phyloP scores from a whole-genome alignment of 1,140 invertebrate genomes.

The Medauroidea extradentata region DNA sequence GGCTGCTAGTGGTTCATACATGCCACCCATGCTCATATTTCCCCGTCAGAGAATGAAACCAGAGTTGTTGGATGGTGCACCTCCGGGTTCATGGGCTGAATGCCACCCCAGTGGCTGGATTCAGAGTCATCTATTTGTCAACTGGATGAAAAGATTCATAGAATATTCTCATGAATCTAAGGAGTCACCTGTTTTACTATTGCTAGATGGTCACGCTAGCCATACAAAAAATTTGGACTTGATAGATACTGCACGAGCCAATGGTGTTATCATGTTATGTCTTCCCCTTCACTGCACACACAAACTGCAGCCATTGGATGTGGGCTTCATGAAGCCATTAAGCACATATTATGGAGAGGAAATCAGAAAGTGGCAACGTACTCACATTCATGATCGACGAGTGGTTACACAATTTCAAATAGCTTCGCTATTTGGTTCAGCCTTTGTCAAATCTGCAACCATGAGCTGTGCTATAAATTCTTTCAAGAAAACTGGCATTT shows the following conservation, averaged over 20 bases:
- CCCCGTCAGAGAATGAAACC: slow-evolving; percentile 25
- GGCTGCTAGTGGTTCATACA: slow-evolving; percentile 27
- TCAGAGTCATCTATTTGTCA: slow-evolving; percentile 31
- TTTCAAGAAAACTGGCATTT: slow-evolving; percentile 30
- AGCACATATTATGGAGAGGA: slow-evolving; percentile 35
- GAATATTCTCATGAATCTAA: slow-evolving; percentile 13
- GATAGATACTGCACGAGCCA: slow-evolving; percentile 32
- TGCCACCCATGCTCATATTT: slow-evolving; percentile 39
- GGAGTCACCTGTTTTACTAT: slow-evolving; percentile 31
- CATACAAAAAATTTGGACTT: slow-evolving; percentile 40
- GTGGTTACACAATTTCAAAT: slow-evolving; percentile 1
- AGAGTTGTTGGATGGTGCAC: slow-evolving; percentile 15
- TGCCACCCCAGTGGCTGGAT: slow-evolving; percentile 35
- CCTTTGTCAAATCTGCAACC: background rate
- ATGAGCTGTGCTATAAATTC: slow-evolving; percentile 16
- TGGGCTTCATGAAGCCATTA: slow-evolving; percentile 36
- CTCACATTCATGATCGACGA: background rate
- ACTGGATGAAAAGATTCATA: slow-evolving; percentile 39
- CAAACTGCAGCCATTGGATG: slow-evolving; percentile 25
- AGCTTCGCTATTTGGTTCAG: slow-evolving; percentile 1
- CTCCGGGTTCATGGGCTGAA: slow-evolving; percentile 19
- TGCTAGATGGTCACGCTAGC: slow-evolving; percentile 39
- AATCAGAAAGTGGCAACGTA: slow-evolving; percentile 31
- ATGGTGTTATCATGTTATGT: slow-evolving; percentile 33
- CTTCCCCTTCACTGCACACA: background rate